Conservation (phyloP, 2,888 invertebrate genomes). For the Andrena bucephala region DNA sequence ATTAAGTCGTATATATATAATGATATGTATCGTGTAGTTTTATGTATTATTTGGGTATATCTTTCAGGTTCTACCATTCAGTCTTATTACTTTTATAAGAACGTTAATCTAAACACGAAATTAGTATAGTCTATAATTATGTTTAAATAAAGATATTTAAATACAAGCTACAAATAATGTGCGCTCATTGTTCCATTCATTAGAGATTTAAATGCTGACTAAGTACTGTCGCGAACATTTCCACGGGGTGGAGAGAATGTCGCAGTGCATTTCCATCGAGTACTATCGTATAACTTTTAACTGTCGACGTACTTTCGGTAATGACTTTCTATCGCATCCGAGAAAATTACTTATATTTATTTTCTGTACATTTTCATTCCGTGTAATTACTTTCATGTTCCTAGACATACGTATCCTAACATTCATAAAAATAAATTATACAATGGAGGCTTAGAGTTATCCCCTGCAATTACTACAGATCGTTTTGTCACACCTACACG, state of each 20-base stretch:
- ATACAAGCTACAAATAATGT: conserved; percentile 12
- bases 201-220: conserved; percentile 43
- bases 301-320: conserved; percentile 29
- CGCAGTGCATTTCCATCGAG: background rate
- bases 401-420: conserved; percentile 33
- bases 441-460: conserved; percentile 12
- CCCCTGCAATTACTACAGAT: background rate
- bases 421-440: conserved; percentile 39
- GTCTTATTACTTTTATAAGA: conserved; percentile 28
- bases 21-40: conserved; percentile 40
- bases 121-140: background rate
- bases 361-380: conserved; percentile 13
- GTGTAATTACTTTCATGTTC: conserved; percentile 14
- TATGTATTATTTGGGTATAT: conserved; percentile 23
- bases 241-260: conserved; percentile 11
- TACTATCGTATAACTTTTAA: conserved; percentile 8
- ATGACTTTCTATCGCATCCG: background rate
- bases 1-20: conserved; percentile 17
- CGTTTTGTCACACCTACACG: conserved; percentile 28
- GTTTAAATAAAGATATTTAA: background rate
- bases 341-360: conserved; percentile 27
- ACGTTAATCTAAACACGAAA: conserved; percentile 28
- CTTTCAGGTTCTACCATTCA: conserved; percentile 24
- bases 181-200: background rate
- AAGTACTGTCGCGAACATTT: conserved; percentile 17